Evolutionary conservation across 2,113 vertebrate genomes (phyloP).

Genomic region (Gorsachius goisagi): DNA sequence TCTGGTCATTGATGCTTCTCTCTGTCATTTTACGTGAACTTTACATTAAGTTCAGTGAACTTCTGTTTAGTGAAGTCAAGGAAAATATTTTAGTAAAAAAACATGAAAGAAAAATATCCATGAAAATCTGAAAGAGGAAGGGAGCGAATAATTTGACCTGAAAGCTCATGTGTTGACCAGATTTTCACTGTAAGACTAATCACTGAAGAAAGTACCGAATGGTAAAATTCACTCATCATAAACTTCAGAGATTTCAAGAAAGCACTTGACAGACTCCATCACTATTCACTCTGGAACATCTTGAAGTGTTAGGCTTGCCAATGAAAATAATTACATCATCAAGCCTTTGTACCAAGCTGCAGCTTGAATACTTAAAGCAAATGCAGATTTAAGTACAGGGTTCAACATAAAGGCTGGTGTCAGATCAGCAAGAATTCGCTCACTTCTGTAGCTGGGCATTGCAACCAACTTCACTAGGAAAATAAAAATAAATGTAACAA

Average conservation of each 20-base stretch:
- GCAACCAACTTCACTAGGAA: neutral
- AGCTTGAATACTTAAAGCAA: constrained; percentile 34
- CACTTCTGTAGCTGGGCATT: neutral
- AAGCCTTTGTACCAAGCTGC: constrained; percentile 36
- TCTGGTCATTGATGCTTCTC: neutral
- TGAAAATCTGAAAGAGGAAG: neutral
- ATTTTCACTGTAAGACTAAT: constrained; percentile 43
- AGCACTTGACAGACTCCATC: constrained; percentile 45
- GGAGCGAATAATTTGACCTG: neutral
- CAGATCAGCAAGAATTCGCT: neutral
- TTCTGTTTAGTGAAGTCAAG: neutral
- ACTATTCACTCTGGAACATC: constrained; percentile 56
- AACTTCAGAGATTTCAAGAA: constrained; percentile 61
- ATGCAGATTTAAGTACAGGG: neutral
- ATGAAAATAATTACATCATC: constrained; percentile 58
- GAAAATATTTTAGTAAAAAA: neutral
- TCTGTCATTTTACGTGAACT: neutral
- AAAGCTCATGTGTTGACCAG: constrained; percentile 59
- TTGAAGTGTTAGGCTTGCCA: constrained; percentile 46
- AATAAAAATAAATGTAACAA: neutral
- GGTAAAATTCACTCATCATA: constrained; percentile 61
- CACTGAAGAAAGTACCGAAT: neutral
- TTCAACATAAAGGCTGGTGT: constrained; percentile 15
- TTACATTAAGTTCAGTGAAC: neutral
- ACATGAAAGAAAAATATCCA: neutral